These are phyloP conservation scores for Melolontha melolontha DNA, from an alignment of 2,888 invertebrate genomes.

Conservation along the genomic window DNA sequence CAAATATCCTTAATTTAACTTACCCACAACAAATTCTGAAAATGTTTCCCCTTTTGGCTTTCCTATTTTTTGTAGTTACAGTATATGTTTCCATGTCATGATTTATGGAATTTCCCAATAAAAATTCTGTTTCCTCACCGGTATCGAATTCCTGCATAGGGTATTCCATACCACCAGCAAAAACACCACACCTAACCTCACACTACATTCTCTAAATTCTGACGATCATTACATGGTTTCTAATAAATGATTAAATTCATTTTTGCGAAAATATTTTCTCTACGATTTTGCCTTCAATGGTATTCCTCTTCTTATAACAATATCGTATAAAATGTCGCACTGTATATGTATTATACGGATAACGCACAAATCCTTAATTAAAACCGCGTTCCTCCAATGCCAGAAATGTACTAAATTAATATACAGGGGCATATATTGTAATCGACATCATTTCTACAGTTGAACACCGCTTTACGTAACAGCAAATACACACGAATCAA, in stretches of 20 bases:
- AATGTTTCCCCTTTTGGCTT: constrained; percentile 57
- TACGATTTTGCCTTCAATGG: constrained; percentile 2
- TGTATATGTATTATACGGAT: no score
- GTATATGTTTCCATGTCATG: constrained; percentile 63
- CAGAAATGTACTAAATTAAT: no score
- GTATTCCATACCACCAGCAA: constrained; percentile 62
- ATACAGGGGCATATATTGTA: no score
- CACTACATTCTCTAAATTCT: constrained; percentile 38
- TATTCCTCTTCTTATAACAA: no score
- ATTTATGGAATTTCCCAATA: constrained; percentile 60
- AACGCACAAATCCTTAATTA: no score
- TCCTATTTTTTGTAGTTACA: constrained; percentile 58
- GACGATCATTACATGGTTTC: constrained; percentile 16
- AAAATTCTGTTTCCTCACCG: constrained; percentile 65
- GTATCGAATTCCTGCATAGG: constrained; percentile 65
- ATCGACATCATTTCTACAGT: no score
- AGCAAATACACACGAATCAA: no score
- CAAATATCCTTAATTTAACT: constrained; percentile 40
- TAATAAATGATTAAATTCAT: constrained; percentile 22
- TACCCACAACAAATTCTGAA: constrained; percentile 61
- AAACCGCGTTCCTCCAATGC: no score
- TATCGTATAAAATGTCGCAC: no score
- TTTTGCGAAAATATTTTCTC: constrained; percentile 13
- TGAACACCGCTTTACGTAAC: no score
- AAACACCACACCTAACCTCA: constrained; percentile 38